Conservation (phyloP, 1,140 invertebrate species). For the Cecropterus lyciades region DNA sequence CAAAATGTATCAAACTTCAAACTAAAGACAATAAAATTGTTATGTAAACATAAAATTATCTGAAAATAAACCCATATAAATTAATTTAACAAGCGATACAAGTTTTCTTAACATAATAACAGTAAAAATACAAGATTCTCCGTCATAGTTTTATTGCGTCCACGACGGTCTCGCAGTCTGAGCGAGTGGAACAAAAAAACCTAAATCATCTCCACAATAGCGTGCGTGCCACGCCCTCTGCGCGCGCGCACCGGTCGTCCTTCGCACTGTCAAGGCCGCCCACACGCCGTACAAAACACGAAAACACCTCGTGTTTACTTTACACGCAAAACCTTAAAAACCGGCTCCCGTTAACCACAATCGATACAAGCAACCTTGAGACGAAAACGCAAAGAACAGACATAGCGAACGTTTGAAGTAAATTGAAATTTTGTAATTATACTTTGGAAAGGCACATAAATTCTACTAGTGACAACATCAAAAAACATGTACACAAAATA, state of each 20-base stretch:
- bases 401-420: slow-evolving; percentile 36
- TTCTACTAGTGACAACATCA: background rate
- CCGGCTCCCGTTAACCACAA: slow-evolving; percentile 44
- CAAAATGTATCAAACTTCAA: too few species aligned
- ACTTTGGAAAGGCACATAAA: background rate
- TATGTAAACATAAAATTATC: too few species aligned
- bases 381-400: slow-evolving; percentile 21
- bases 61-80: too few species aligned
- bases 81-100: too few species aligned
- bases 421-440: slow-evolving; percentile 6
- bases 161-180: background rate
- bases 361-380: slow-evolving; percentile 34
- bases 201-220: slow-evolving; percentile 17
- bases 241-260: slow-evolving; percentile 58
- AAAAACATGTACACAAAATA: background rate
- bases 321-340: slow-evolving; percentile 52
- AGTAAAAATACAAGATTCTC: background rate
- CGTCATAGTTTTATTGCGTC: slow-evolving; percentile 7
- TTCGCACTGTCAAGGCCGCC: slow-evolving; percentile 69
- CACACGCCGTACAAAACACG: slow-evolving; percentile 44
- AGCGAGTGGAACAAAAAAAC: slow-evolving; percentile 10
- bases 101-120: too few species aligned
- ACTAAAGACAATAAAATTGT: too few species aligned
- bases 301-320: slow-evolving; percentile 54
- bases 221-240: slow-evolving; percentile 51